Conservation (phyloP, 2,888 invertebrate species). For the Acleris emargana region DNA sequence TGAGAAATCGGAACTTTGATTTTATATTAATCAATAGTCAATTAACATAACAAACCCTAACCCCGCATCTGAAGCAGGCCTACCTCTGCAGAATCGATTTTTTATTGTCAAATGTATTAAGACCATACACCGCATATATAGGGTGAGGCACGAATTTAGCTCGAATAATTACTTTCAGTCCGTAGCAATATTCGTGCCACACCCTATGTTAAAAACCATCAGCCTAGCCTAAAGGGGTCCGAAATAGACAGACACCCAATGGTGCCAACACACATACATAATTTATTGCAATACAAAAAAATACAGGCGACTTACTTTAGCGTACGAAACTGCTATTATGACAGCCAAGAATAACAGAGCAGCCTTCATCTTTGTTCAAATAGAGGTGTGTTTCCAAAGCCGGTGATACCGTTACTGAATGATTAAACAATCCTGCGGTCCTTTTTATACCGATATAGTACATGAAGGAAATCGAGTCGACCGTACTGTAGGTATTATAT, state of each 20-base stretch:
- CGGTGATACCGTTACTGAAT: constrained; percentile 38
- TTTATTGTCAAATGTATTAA: no score
- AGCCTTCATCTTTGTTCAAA: constrained; percentile 16
- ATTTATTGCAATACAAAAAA: neutral
- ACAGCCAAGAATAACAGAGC: constrained; percentile 10
- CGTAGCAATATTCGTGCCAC: no score
- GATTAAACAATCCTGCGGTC: constrained; percentile 16
- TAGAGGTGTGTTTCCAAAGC: constrained; percentile 19
- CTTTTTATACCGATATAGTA: constrained; percentile 50
- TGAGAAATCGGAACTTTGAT: no score
- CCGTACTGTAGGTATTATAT: neutral
- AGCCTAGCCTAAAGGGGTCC: no score
- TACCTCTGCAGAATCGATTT: no score
- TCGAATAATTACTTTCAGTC: no score
- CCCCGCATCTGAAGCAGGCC: no score
- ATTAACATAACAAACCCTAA: no score
- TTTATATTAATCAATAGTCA: no score
- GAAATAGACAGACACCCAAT: neutral
- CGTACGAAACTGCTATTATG: constrained; percentile 16
- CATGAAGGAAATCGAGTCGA: constrained; percentile 53
- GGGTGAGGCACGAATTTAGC: no score
- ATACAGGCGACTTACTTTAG: constrained; percentile 18
- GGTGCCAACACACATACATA: neutral
- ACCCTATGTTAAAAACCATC: neutral
- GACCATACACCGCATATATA: neutral